phyloP scores from a whole-genome alignment of 1,140 invertebrate species.

The Palaemon carinicauda region DNA sequence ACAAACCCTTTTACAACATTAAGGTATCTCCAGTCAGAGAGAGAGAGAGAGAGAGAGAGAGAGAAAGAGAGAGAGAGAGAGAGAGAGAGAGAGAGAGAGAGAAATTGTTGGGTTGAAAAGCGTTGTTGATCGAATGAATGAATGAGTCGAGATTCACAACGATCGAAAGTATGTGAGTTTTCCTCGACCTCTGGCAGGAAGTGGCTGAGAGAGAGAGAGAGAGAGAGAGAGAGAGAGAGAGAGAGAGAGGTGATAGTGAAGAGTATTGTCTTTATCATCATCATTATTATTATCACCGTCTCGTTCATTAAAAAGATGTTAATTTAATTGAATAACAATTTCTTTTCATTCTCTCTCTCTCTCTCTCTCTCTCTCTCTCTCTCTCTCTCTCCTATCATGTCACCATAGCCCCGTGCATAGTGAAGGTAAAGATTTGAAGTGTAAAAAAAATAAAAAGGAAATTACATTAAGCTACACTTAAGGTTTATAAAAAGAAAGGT shows the following conservation, averaged over 20 bases:
- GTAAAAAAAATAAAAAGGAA: too few species aligned
- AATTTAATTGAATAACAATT: too few species aligned
- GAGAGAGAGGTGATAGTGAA: not conserved
- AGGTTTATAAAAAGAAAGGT: too few species aligned
- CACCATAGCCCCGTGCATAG: too few species aligned
- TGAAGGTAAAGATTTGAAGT: too few species aligned
- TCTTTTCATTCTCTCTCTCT: too few species aligned
- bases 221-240: slow-evolving; percentile 28
- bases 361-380: not conserved
- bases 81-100: not conserved
- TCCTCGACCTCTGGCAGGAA: not conserved
- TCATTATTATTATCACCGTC: too few species aligned
- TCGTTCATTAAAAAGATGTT: too few species aligned
- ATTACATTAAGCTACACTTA: too few species aligned
- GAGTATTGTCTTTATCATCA: too few species aligned
- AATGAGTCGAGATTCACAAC: not conserved
- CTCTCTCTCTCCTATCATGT: not conserved
- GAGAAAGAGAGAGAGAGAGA: not conserved
- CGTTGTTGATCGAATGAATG: not conserved
- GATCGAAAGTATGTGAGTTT: not conserved
- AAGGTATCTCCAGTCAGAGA: too few species aligned
- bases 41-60: slow-evolving; percentile 30
- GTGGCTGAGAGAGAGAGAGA: slow-evolving; percentile 14
- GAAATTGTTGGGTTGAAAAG: not conserved
- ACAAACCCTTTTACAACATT: too few species aligned